Evolutionary conservation across 1,140 invertebrate genomes (phyloP).

Genomic region (Colletes gigas): DNA sequence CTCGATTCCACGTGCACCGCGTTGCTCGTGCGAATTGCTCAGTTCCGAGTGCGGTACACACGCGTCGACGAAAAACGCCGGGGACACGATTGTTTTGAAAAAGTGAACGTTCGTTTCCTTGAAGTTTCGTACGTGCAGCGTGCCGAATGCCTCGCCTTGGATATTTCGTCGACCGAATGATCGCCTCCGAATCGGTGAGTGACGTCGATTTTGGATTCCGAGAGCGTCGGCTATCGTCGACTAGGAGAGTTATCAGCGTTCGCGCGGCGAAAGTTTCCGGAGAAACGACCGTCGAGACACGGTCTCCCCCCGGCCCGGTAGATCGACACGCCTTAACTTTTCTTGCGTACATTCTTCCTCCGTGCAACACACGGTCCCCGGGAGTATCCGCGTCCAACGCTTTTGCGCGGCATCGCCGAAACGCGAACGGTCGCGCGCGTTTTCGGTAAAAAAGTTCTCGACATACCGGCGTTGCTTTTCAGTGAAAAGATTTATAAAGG

Average conservation of each 20-base stretch:
- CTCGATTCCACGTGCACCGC: background rate
- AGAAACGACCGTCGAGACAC: conserved; percentile 37
- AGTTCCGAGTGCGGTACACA: conserved; percentile 32
- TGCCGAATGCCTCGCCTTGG: conserved; percentile 40
- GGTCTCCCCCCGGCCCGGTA: conserved; percentile 8
- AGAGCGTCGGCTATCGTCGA: too few relatives aligned
- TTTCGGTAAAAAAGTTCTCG: conserved; percentile 43
- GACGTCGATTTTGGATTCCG: background rate
- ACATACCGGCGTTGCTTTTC: conserved; percentile 23
- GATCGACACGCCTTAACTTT: conserved; percentile 52
- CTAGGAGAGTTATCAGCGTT: background rate
- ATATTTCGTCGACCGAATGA: conserved; percentile 33
- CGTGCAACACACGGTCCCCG: conserved; percentile 20
- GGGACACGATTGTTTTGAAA: conserved; percentile 44
- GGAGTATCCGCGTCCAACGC: conserved; percentile 3
- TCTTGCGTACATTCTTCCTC: conserved; percentile 57
- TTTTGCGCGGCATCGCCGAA: conserved; percentile 18
- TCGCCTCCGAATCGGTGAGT: conserved; percentile 51
- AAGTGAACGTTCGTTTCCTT: conserved; percentile 59
- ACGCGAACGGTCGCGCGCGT: conserved; percentile 26
- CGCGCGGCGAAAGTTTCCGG: conserved; percentile 50
- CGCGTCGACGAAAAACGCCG: conserved; percentile 6
- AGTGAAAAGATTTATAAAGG: conserved; percentile 46
- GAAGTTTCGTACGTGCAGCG: conserved; percentile 46
- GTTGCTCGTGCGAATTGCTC: background rate